phyloP scores from a whole-genome alignment of 2,888 invertebrate genomes.

The Phyllotreta cruciferae region DNA sequence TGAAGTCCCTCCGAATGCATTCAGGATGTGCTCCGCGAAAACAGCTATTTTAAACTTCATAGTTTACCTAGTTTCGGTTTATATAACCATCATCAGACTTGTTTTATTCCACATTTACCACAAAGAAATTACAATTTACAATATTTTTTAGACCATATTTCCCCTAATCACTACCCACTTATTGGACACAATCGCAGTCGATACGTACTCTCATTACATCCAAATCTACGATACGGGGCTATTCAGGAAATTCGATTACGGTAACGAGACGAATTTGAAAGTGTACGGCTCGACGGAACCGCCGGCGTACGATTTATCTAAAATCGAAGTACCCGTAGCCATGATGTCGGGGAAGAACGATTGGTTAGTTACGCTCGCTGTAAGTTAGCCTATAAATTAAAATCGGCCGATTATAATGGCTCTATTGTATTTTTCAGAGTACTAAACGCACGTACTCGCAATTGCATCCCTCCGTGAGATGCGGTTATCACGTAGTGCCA shows the following conservation, averaged over 20 bases:
- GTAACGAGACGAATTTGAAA: constrained; percentile 20
- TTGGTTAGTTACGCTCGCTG: constrained; percentile 26
- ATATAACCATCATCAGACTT: too few relatives aligned
- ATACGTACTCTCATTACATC: constrained; percentile 32
- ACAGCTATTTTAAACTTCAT: too few relatives aligned
- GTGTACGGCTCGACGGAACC: constrained; percentile 27
- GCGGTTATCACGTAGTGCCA: constrained; percentile 51
- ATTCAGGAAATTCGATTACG: constrained; percentile 31
- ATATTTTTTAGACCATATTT: constrained; percentile 33
- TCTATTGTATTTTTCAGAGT: constrained; percentile 53
- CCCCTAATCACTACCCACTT: constrained; percentile 30
- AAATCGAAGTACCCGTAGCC: constrained; percentile 29
- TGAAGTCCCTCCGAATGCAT: too few relatives aligned
- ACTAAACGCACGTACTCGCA: constrained; percentile 52
- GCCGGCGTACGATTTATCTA: constrained; percentile 27
- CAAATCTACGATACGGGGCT: constrained; percentile 27
- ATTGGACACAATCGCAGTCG: constrained; percentile 30
- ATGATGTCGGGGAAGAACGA: constrained; percentile 31
- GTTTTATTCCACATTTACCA: too few relatives aligned
- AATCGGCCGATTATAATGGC: background rate
- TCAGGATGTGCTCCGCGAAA: too few relatives aligned
- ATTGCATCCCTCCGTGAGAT: constrained; percentile 52
- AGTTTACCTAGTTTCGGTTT: too few relatives aligned
- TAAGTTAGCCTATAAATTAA: constrained; percentile 15
- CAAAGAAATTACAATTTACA: too few relatives aligned